Evolutionary conservation across 2,888 invertebrate species (phyloP).

Genomic region (Andrena haemorrhoa): DNA sequence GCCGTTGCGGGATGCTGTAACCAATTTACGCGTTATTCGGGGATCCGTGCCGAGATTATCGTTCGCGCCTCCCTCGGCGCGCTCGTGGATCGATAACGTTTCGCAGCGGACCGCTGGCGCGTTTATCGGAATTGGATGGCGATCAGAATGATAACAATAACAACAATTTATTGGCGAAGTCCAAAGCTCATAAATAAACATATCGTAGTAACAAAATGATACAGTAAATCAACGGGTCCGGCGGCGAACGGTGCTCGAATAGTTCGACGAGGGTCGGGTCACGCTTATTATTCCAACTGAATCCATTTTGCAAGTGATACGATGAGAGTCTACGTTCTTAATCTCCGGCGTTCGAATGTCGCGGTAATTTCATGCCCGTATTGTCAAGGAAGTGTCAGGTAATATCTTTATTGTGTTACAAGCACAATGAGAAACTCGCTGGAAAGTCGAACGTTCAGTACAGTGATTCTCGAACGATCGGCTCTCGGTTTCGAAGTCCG

Average conservation of each 20-base stretch:
- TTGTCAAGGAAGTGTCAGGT: slow-evolving; percentile 58
- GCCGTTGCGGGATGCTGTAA: not conserved
- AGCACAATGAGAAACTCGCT: slow-evolving; percentile 43
- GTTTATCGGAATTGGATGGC: slow-evolving; percentile 52
- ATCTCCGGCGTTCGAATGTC: slow-evolving; percentile 15
- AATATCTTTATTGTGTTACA: slow-evolving; percentile 62
- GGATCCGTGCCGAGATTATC: slow-evolving; percentile 24
- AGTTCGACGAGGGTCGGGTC: not conserved
- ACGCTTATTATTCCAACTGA: not conserved
- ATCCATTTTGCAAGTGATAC: not conserved
- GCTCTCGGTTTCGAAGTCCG: slow-evolving; percentile 8
- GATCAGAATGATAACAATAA: slow-evolving; percentile 66
- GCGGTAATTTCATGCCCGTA: slow-evolving; percentile 29
- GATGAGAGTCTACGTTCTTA: not conserved
- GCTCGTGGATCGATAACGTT: slow-evolving; percentile 31
- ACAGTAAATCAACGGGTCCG: slow-evolving; percentile 39
- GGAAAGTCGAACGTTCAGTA: slow-evolving; percentile 11
- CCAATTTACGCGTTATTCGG: slow-evolving; percentile 24
- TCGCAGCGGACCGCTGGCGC: not conserved
- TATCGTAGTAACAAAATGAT: slow-evolving; percentile 49
- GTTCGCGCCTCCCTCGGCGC: not conserved
- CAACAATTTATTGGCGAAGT: slow-evolving; percentile 66
- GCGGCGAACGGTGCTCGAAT: not conserved
- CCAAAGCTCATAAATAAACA: slow-evolving; percentile 58
- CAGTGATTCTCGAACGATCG: slow-evolving; percentile 3